Evolutionary conservation across 2,888 invertebrate genomes (phyloP), one percentile per base, ranked within the genome.

Genomic region (Brenthis ino): DNA sequence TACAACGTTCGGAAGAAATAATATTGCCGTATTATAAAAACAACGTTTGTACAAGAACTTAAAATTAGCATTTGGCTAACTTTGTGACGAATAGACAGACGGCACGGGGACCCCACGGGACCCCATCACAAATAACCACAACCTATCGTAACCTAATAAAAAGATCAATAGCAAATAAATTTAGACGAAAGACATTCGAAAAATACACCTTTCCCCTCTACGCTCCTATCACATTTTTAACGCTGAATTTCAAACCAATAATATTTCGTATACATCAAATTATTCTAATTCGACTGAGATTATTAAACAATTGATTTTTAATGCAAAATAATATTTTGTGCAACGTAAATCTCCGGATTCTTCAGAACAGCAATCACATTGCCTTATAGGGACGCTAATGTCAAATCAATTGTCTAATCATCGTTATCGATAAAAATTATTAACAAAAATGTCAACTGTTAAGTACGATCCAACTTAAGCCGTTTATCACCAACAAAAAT

Each of bases 1-100:
- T 85, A 87, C 81, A 91, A 89, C 84, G 85, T 85, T 88, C 86
- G 91, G 91, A 92, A 92, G 91, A 90, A 82, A 82, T 74, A 85
- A 71, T 91, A 92, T 91, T 91, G 91, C 91, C 85, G 82, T 86
- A 82, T 77, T 80, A 78, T 81, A 85, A 79, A 80, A 80, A 84
- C 82, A 79, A 83, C 81, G 82, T 68, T 88, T 88, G 85, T 87
- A 89, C 87, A 90, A 87, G 85, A 87, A 86, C 83, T 82, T 84
- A 88, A 83, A 75, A 82, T 80, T 81, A 85, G 85, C 88, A 85
- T 89, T 89, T 88, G 90, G 90, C 89, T 89, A 88, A 84, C 76
- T 85, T 88, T 85, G 88, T 87, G 90, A 89, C 84, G 81, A 77
- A 76, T 75, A 80, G 75, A 81, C 76, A 77, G 72, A 76, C 75